phyloP scores from a whole-genome alignment of 2,113 vertebrate genomes.

The Aegotheles bennettii region DNA sequence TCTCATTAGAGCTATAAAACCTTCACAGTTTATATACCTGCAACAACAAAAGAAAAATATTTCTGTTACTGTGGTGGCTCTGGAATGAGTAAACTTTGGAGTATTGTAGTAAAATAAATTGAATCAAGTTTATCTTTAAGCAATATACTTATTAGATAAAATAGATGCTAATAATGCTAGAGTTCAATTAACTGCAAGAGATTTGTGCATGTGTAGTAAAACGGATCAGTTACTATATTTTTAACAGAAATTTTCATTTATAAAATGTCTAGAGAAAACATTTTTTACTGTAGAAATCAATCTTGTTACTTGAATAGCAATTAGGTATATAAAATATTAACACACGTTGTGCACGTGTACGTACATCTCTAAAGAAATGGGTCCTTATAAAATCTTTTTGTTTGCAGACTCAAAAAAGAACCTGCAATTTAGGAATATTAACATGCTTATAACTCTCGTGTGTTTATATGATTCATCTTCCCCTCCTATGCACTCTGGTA shows the following conservation, averaged over 20 bases:
- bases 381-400: background rate
- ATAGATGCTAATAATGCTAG: background rate
- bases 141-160: background rate
- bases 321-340: background rate
- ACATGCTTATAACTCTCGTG: background rate
- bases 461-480: background rate
- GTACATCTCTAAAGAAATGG: background rate
- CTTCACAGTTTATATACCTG: background rate
- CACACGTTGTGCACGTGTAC: background rate
- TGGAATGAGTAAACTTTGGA: background rate
- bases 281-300: background rate
- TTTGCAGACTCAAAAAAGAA: background rate
- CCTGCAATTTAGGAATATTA: background rate
- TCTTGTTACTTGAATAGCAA: background rate
- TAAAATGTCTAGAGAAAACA: background rate
- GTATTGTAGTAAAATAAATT: background rate
- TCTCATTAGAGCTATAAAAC: background rate
- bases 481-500: background rate
- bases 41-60: background rate
- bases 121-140: background rate
- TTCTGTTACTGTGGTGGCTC: background rate
- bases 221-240: background rate
- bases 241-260: background rate
- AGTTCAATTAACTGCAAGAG: background rate
- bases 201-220: background rate